Base-by-base conservation (phyloP, 2,113 vertebrate species). In the Pongo pygmaeus region DNA sequence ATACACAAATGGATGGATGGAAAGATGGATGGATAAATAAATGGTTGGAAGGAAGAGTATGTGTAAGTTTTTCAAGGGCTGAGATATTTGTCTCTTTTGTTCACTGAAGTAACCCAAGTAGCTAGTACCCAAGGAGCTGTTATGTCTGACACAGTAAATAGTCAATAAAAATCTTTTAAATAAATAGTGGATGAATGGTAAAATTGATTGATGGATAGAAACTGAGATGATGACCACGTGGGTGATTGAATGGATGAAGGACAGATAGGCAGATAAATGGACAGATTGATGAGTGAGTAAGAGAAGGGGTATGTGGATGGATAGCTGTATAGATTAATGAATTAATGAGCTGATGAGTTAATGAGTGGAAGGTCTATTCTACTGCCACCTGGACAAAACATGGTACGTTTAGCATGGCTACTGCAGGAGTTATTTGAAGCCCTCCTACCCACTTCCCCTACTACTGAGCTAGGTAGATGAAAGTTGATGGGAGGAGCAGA, bases 281-380 rank as follows among this genome's bases (percentile, higher is more conserved):
- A 52, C 11, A 30, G 18, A 90, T 32, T 57, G 74, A 64, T 40
- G 27, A 59, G 11, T 50, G 32, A 52, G 20, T 20, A 16, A 52
- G 35, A 50, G 48, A 78, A 85, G 38, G 57, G 23, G 40, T 75
- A 84, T 32, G 43, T 70, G 43, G 40, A 67, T 40, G 64, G 40
- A 64, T 32, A 9, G n/a, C 35, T 64, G 25, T 52, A 67, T 10
- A 20, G 59, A 78, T 52, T 55, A 84, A 50, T 46, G 70, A 79
- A 89, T n/a, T 20, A 93, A 20, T 89, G 20, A 83, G 55, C 70
- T 59, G 81, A 92, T 92, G 74, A 86, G 61, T 86, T 86, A 86
- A 88, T 25, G 20, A 72, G 17, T 57, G 5, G 64, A 84, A 93
- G 81, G 13, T 91, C 43, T 64, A 38, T 80, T 59, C 52, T 43